Evolutionary conservation across 92 coral and sea anemone species (phyloP), one percentile per base, ranked within the genome.

Genomic region (Zoanthus gigantus): DNA sequence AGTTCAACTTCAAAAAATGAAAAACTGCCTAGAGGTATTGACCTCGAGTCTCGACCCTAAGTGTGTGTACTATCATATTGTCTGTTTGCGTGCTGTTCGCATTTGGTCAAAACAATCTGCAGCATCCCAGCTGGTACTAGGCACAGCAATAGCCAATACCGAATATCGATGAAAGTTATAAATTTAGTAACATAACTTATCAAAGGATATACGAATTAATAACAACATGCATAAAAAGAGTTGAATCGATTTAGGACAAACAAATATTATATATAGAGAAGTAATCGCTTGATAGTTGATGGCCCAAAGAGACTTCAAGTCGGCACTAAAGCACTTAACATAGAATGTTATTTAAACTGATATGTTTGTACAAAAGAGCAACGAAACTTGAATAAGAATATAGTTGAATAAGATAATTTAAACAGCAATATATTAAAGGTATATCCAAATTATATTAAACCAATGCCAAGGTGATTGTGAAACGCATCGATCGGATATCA

Each of bases 1-100:
- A n/a, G 14, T 66, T 66, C 16, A 61, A 80, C 61, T 28, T 63
- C 74, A 80, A 37, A 37, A 37, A 37, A 37, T 46, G 28, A 65
- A 81, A 66, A 65, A 46, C 46, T 65, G 85, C 85, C 75, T 66
- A 58, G 42, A 65, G 85, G 12, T 81, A 46, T 81, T 23, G 9
- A 63, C 71, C 71, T 8, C 65, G 61, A 58, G 54, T 23, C 8
- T 60, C 65, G 61, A 58, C 72, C 47, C 15, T 60, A 63, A 18
- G 11, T 44, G 32, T 63, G 9, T 28, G 28, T 63, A 63, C 17
- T 17, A 45, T 23, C 1, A 50, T 11, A 9, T 9, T 9, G 61
- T 7, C 23, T 12, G 74, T 23, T 65, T 81, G 85, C 75, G 75
- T 44, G 75, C 73, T 17, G 60, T 46, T 66, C 11, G 23, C 58